Evolutionary conservation across 2,888 invertebrate genomes (phyloP).

Genomic region (Tipula unca): DNA sequence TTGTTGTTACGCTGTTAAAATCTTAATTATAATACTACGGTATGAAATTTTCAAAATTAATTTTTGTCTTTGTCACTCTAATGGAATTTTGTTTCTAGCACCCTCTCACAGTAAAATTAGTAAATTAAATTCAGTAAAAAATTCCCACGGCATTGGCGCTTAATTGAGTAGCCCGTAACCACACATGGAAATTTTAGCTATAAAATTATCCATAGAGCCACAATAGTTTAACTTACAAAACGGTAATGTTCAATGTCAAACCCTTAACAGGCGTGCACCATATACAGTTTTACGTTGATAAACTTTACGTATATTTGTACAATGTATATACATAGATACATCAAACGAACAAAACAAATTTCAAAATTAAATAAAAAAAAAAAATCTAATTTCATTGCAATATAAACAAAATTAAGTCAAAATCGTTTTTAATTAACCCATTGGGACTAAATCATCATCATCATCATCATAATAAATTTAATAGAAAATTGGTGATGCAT

Average conservation of each 20-base stretch:
- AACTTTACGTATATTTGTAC: not conserved
- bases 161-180: too few species aligned
- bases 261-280: not conserved
- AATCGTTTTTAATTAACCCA: slow-evolving; percentile 8
- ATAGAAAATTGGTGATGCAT: slow-evolving; percentile 14
- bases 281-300: not conserved
- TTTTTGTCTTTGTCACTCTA: too few species aligned
- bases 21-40: too few species aligned
- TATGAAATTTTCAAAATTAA: too few species aligned
- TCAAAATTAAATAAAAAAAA: not conserved
- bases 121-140: too few species aligned
- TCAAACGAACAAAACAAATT: not conserved
- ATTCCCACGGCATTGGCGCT: too few species aligned
- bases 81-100: too few species aligned
- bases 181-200: too few species aligned
- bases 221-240: not conserved
- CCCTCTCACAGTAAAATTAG: too few species aligned
- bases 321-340: too few species aligned
- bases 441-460: not conserved
- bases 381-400: not conserved
- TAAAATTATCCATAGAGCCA: too few species aligned
- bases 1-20: too few species aligned
- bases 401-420: slow-evolving; percentile 14
- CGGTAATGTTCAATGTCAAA: not conserved
- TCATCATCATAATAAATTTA: not conserved